Evolutionary conservation across 2,797 vertebrate genomes (phyloP).

Genomic region (Tapirus indicus): DNA sequence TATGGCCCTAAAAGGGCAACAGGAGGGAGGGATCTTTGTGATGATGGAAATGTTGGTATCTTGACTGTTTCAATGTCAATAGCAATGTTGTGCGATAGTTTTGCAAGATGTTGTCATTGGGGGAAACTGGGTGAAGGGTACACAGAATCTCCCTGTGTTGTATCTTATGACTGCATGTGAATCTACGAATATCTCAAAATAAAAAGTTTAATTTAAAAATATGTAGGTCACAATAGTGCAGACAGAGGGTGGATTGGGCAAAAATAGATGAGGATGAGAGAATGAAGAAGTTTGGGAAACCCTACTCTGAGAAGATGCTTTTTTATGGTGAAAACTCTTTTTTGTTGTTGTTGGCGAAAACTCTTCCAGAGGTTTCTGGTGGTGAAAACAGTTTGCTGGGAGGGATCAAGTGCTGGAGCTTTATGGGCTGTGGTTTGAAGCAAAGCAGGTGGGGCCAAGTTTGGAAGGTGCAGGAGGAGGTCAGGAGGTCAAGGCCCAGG

Average conservation of each 20-base stretch:
- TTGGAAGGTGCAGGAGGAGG: conserved; percentile 32
- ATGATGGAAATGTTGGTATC: not conserved
- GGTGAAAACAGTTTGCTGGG: not conserved
- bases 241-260: not conserved
- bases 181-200: not conserved
- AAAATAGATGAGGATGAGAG: not conserved
- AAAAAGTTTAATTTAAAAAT: not conserved
- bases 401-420: conserved; percentile 34
- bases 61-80: not conserved
- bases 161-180: not conserved
- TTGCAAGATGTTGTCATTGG: not conserved
- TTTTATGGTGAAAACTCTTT: conserved; percentile 21
- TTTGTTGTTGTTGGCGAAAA: not conserved
- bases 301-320: not conserved
- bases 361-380: conserved; percentile 2
- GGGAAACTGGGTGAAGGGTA: not conserved
- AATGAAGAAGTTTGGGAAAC: not conserved
- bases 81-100: not conserved
- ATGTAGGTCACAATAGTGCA: not conserved
- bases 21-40: not conserved
- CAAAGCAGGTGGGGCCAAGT: conserved; percentile 71
- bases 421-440: conserved; percentile 74
- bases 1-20: not conserved
- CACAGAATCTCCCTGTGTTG: not conserved
- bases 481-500: conserved; percentile 52